Evolutionary conservation across 2,888 invertebrate genomes (phyloP).

Genomic region (Eupithecia abbreviata): DNA sequence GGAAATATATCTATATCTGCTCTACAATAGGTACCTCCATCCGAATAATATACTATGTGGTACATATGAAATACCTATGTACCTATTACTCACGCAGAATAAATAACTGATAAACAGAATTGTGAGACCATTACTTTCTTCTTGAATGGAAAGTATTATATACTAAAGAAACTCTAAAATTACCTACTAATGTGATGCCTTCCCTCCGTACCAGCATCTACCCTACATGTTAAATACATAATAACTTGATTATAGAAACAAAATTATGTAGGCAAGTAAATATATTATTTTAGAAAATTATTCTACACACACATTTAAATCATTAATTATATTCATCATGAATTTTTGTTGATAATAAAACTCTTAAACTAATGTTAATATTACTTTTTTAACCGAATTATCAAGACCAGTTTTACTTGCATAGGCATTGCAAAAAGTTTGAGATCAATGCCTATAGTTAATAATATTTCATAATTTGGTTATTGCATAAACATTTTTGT

Average conservation of each 20-base stretch:
- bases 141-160: neutral
- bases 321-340: neutral
- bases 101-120: neutral
- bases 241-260: neutral
- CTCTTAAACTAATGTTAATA: neutral
- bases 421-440: slow-evolving; percentile 23
- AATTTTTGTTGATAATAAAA: neutral
- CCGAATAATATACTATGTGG: neutral
- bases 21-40: neutral
- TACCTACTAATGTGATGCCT: neutral
- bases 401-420: slow-evolving; percentile 8
- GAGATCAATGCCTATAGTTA: slow-evolving; percentile 23
- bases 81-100: neutral
- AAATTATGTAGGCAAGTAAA: neutral
- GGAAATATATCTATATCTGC: neutral
- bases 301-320: slow-evolving; percentile 5
- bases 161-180: neutral
- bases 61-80: neutral
- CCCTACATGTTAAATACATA: neutral
- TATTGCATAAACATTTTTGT: neutral
- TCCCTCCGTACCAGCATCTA: neutral
- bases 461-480: slow-evolving; percentile 9
- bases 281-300: slow-evolving; percentile 6
- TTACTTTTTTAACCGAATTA: slow-evolving; percentile 1
- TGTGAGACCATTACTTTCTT: neutral